Conservation (phyloP, 2,113 vertebrate genomes). For the Xiphophorus hellerii region DNA sequence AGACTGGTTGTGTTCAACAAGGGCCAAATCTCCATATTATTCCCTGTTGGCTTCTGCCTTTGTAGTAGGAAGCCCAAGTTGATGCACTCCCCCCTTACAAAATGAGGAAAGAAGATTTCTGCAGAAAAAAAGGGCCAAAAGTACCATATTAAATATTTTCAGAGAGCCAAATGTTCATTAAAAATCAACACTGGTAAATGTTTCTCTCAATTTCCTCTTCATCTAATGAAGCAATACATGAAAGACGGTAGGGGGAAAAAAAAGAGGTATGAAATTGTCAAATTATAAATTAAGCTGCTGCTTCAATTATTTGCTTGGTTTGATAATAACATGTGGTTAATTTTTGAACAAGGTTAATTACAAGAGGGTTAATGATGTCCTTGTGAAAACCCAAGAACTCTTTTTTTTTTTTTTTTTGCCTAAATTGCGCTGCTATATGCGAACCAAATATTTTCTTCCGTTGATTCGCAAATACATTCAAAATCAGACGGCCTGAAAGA, state of each 20-base stretch:
- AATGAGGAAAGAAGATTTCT: not conserved
- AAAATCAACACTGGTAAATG: constrained; percentile 68
- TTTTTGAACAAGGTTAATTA: constrained; percentile 84
- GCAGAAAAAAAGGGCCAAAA: not conserved
- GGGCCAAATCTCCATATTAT: constrained; percentile 51
- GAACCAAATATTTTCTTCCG: constrained; percentile 78
- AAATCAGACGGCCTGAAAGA: constrained; percentile 35
- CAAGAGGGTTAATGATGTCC: constrained; percentile 81
- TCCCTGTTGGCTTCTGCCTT: constrained; percentile 64
- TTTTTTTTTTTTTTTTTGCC: constrained; percentile 39
- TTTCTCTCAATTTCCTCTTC: constrained; percentile 68
- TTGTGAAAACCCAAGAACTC: constrained; percentile 73
- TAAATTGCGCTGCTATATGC: constrained; percentile 71
- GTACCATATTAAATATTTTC: not conserved
- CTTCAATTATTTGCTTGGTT: constrained; percentile 84
- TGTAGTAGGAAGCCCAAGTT: constrained; percentile 24
- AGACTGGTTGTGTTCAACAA: constrained; percentile 41
- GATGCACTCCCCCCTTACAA: constrained; percentile 21
- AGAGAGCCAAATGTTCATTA: constrained; percentile 69
- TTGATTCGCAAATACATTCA: constrained; percentile 75
- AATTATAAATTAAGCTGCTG: constrained; percentile 81
- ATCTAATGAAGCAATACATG: constrained; percentile 71
- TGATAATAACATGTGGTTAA: constrained; percentile 83
- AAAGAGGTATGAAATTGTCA: constrained; percentile 75
- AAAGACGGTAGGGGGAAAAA: constrained; percentile 53